Percentiles rank a stretch among this genome's conserved stretches.
Evolutionary conservation across 2,888 invertebrate genomes (phyloP).

Genomic region (Eumerus sabulonum): DNA sequence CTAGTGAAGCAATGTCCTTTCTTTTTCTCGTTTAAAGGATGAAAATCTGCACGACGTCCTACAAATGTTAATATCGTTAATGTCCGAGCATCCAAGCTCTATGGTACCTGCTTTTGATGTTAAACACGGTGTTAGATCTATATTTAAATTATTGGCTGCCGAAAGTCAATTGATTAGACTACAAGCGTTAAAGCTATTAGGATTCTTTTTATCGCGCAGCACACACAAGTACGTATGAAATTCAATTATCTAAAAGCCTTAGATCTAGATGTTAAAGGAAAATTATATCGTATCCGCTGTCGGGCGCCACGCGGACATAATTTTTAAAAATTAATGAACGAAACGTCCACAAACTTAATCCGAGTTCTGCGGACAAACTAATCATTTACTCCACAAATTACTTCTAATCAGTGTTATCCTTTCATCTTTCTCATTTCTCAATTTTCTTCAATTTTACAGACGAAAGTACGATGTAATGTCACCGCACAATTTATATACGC

Average conservation of each 20-base stretch:
- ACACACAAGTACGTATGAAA: slow-evolving; percentile 92
- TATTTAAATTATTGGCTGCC: slow-evolving; percentile 97
- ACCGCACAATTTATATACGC: slow-evolving; percentile 97
- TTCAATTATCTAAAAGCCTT: too few species aligned
- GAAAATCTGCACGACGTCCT: slow-evolving; percentile 99
- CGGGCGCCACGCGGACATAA: slow-evolving; percentile 15
- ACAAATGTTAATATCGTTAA: slow-evolving; percentile 96
- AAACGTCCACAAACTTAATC: background rate
- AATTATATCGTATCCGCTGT: background rate
- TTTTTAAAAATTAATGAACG: background rate
- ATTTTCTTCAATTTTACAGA: slow-evolving; percentile 79
- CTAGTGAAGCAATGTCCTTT: too few species aligned
- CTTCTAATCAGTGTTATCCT: too few species aligned
- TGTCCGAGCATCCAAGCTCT: slow-evolving; percentile 99
- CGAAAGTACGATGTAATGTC: slow-evolving; percentile 99
- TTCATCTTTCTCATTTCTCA: background rate
- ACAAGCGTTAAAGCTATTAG: slow-evolving; percentile 96
- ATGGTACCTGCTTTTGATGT: slow-evolving; percentile 99
- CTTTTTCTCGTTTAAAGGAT: slow-evolving; percentile 81
- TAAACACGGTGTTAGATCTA: slow-evolving; percentile 96
- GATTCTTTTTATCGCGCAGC: slow-evolving; percentile 98
- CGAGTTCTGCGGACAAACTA: too few species aligned
- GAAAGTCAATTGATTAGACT: slow-evolving; percentile 97
- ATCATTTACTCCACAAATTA: too few species aligned
- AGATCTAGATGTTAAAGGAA: too few species aligned